Evolutionary conservation across 2,888 invertebrate species (phyloP).

Genomic region (Torymus aiolomorphi): DNA sequence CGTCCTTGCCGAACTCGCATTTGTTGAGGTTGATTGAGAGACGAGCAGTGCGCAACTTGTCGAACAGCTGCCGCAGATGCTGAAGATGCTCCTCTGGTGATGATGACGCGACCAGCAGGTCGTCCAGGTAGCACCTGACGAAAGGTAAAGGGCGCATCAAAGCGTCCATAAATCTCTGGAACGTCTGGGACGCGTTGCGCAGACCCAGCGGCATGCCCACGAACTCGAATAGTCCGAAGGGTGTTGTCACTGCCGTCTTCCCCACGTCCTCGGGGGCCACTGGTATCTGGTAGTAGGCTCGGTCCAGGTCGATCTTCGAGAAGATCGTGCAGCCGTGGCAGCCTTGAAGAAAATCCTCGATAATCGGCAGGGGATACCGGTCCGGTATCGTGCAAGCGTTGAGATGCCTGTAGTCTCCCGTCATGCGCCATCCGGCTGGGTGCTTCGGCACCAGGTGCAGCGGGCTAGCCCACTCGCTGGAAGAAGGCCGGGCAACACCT

Average conservation of each 20-base stretch:
- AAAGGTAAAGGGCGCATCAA: too few species aligned
- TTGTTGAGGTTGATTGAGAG: too few species aligned
- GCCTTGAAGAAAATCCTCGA: constrained; percentile 63
- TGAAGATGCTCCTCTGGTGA: too few species aligned
- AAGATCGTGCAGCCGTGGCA: constrained; percentile 61
- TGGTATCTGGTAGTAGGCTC: constrained; percentile 61
- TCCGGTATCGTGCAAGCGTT: constrained; percentile 65
- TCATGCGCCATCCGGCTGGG: constrained; percentile 59
- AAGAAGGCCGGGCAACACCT: constrained; percentile 73
- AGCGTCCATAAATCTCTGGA: constrained; percentile 45
- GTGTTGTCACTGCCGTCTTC: constrained; percentile 48
- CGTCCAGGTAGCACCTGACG: too few species aligned
- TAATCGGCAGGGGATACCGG: constrained; percentile 65
- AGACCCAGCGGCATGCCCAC: constrained; percentile 49
- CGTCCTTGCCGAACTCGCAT: constrained; percentile 1
- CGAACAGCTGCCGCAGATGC: constrained; percentile 31
- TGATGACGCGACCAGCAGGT: too few species aligned
- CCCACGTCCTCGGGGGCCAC: constrained; percentile 47
- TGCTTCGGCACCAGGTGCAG: constrained; percentile 67
- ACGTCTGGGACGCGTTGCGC: constrained; percentile 50
- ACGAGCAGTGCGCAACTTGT: neutral
- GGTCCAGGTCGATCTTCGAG: constrained; percentile 60
- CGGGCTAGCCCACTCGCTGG: constrained; percentile 72
- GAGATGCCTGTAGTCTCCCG: constrained; percentile 65
- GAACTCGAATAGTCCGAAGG: constrained; percentile 35